Percentiles rank a stretch among this genome's conserved stretches.
phyloP scores from a whole-genome alignment of 2,888 invertebrate genomes.

The Tortrix viridana region DNA sequence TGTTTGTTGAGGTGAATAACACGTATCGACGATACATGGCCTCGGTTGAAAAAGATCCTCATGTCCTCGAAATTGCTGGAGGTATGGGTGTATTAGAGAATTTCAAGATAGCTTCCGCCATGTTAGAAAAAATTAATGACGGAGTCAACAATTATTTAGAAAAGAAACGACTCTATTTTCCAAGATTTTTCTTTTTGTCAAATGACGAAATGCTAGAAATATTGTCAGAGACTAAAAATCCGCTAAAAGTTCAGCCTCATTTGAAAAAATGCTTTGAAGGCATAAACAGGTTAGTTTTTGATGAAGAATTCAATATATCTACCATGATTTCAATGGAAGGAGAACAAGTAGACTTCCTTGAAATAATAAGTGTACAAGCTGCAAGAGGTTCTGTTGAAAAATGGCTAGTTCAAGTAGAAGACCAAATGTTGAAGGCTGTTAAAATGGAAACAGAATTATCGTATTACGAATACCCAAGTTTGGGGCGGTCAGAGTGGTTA shows the following conservation, averaged over 20 bases:
- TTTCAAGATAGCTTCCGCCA: constrained; percentile 86
- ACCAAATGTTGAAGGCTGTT: constrained; percentile 90
- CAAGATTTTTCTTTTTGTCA: constrained; percentile 95
- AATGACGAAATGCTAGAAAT: constrained; percentile 96
- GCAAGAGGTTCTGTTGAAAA: constrained; percentile 93
- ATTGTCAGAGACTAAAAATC: constrained; percentile 94
- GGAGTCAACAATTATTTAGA: constrained; percentile 93
- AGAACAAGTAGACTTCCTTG: constrained; percentile 87
- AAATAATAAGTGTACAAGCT: constrained; percentile 87
- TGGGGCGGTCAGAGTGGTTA: constrained; percentile 88
- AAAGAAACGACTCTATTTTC: constrained; percentile 92
- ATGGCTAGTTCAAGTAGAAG: constrained; percentile 93
- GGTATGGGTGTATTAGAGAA: constrained; percentile 88
- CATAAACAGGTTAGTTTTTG: constrained; percentile 90
- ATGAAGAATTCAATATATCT: constrained; percentile 88
- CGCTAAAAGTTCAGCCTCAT: constrained; percentile 92
- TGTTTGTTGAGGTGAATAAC: constrained; percentile 90
- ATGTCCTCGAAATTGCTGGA: constrained; percentile 87
- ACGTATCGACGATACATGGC: constrained; percentile 88
- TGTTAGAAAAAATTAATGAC: constrained; percentile 92
- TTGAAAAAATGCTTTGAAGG: constrained; percentile 95
- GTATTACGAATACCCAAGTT: constrained; percentile 85
- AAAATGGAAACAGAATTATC: constrained; percentile 88
- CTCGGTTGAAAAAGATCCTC: constrained; percentile 85
- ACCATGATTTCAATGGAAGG: constrained; percentile 91